Evolutionary conservation across 1,140 invertebrate genomes (phyloP), one percentile per base, ranked within the genome.

Genomic region (Leucophenga varia): DNA sequence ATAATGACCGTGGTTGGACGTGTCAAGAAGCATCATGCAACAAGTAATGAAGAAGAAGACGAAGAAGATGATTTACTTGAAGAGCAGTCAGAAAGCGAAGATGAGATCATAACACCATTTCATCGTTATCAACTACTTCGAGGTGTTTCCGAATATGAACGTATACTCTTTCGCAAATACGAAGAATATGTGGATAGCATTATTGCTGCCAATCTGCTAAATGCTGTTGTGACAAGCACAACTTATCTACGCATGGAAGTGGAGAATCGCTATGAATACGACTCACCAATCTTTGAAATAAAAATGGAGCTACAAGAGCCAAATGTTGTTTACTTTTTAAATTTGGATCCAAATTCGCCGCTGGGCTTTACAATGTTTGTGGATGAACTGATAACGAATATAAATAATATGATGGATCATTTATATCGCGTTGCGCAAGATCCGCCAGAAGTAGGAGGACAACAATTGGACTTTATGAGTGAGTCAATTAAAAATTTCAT

Each of bases 161-260:
- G 61, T 3, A 34, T 48, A 3, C 43, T 61, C 1, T 69, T 71
- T 13, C 50, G 49, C 6, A 75, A 79, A 1, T 89, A 88, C 68
- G 77, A 86, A 10, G 75, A 79, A 30, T 83, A 84, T 70, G 74
- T 89, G 3, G 86, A 89, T 72, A 74, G 80, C 21, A 78, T 84
- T 50, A 78, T 88, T 22, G 74, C 79, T n/a, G 77, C 81, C 16
- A 81, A 81, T 10, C 77, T 88, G 21, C 72, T 82, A 10, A 65
- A 75, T 72, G 80, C 76, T 61, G 78, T 77, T 52, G 57, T 61
- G 17, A 59, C 59, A 2, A 77, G 72, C 57, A 47, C 75, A n/a
- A 50, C 47, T 10, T 73, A 72, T 41, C 61, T 79, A 14, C 34
- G 70, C 9, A 54, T 54, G 46, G 77, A 79, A 57, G 76, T 77